Conservation (phyloP, 1,140 invertebrate genomes). For the Drosophila orena region DNA sequence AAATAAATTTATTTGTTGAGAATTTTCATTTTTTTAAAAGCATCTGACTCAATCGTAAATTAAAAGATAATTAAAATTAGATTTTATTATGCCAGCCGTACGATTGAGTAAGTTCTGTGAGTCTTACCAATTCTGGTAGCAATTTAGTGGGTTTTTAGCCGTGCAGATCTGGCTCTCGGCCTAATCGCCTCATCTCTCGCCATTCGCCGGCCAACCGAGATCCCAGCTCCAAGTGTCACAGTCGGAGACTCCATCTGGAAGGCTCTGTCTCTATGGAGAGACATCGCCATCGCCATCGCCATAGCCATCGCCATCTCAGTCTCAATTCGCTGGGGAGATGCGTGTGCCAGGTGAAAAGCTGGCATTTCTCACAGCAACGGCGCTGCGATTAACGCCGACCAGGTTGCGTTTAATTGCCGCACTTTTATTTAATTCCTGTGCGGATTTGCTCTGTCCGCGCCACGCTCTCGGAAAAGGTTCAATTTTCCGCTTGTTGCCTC, state of each 20-base stretch:
- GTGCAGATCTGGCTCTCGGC: conserved; percentile 31
- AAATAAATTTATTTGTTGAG: too few relatives aligned
- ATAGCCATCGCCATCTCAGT: conserved; percentile 7
- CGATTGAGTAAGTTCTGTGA: too few relatives aligned
- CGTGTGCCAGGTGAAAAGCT: conserved; percentile 40
- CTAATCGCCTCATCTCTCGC: conserved; percentile 67
- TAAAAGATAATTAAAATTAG: too few relatives aligned
- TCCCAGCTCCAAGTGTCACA: conserved; percentile 35
- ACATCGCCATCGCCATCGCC: not conserved
- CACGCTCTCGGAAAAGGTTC: conserved; percentile 35
- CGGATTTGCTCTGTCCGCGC: conserved; percentile 36
- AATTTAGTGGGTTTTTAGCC: not conserved
- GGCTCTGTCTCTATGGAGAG: conserved; percentile 16
- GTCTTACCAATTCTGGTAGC: not conserved
- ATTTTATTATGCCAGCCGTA: too few relatives aligned
- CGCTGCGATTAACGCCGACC: conserved; percentile 61
- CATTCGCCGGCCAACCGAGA: conserved; percentile 50
- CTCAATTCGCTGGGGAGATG: conserved; percentile 41
- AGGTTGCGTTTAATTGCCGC: conserved; percentile 75
- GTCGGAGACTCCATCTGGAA: conserved; percentile 18
- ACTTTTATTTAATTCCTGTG: conserved; percentile 75
- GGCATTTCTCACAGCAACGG: conserved; percentile 38
- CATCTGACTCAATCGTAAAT: too few relatives aligned
- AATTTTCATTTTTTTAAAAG: too few relatives aligned
- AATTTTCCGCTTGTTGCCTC: conserved; percentile 53